Conservation (phyloP, 2,113 vertebrate species). For the Myrmophylax atrothorax region DNA sequence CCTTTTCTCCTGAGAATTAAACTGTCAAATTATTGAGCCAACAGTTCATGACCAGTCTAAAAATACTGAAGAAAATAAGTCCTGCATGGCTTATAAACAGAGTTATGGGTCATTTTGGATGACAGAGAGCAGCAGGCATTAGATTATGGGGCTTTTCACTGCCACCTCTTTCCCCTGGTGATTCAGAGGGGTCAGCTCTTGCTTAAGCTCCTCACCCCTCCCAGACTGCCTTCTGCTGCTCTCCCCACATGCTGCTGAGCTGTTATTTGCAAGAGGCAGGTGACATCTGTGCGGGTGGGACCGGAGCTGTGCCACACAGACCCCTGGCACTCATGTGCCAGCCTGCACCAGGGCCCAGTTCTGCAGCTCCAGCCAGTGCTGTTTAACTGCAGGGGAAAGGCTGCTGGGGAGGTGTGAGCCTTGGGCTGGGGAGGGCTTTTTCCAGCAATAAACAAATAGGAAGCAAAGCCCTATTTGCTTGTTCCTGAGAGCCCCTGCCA, state of each 20-base stretch:
- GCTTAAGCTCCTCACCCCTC: background rate
- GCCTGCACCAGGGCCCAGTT: background rate
- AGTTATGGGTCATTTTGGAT: background rate
- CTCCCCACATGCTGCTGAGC: background rate
- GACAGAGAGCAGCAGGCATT: background rate
- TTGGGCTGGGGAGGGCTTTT: background rate
- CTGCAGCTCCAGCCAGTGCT: background rate
- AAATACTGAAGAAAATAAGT: background rate
- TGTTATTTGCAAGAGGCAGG: background rate
- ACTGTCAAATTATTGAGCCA: background rate
- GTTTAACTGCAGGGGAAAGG: background rate
- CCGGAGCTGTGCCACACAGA: background rate
- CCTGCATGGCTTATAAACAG: background rate
- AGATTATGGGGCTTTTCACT: background rate
- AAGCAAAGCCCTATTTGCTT: background rate
- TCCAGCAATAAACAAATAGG: conserved; percentile 7
- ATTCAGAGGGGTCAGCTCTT: background rate
- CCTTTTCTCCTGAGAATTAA: background rate
- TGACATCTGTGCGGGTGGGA: background rate
- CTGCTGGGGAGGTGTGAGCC: background rate
- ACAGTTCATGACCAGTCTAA: background rate
- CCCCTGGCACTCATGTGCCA: background rate
- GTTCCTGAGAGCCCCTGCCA: background rate
- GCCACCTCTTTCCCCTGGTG: background rate
- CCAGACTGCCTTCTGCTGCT: background rate